Base-by-base conservation (phyloP, 2,797 vertebrate genomes). In the Halcyon badia region DNA sequence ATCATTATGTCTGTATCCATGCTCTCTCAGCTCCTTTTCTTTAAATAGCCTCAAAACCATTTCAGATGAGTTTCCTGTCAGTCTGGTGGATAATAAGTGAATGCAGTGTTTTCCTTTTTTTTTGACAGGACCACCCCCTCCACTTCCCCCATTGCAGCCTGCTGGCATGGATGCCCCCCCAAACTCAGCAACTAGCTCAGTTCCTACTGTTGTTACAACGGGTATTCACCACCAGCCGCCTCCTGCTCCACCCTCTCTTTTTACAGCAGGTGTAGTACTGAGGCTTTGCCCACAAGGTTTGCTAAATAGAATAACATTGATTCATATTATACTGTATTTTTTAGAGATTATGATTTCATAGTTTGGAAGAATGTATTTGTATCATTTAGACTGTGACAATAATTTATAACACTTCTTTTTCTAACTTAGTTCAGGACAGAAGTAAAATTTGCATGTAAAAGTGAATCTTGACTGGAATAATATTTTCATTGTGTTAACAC, bases 101-200 rank as follows among this genome's bases (percentile, higher is more conserved):
- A 66, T 62, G 13, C 2, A 19, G 2, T 46, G 7, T 73, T 97
- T 94, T 97, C 93, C 93, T 97, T 97, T n/a, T 54, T 71, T 97
- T 83, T 94, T 93, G 82, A 64, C 97, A 99, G 99, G 99, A 95
- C 99, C 99, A 80, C 99, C 99, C 79, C 99, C 99, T 94, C 99
- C 99, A 4, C 99, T 99, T 95, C 99, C 99, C 93, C 99, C 99
- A 28, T 94, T 99, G 66, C 99, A 99, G 92, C 99, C 99, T 46
- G 98, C 99, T 91, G 99, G 99, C 87, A 99, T 99, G 99, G 99
- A 99, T 92, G 99, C 98, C 52, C 99, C 99, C 77, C 99, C 99
- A 75, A 99, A 98, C 92, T 99, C 99, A 87, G 99, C 99, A 87
- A 99, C 99, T 93, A 99, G 99, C 97, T 99, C 99, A 48, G 99